Base-by-base conservation (phyloP, 2,888 invertebrate species). In the Mesorhabditis spiculigera region DNA sequence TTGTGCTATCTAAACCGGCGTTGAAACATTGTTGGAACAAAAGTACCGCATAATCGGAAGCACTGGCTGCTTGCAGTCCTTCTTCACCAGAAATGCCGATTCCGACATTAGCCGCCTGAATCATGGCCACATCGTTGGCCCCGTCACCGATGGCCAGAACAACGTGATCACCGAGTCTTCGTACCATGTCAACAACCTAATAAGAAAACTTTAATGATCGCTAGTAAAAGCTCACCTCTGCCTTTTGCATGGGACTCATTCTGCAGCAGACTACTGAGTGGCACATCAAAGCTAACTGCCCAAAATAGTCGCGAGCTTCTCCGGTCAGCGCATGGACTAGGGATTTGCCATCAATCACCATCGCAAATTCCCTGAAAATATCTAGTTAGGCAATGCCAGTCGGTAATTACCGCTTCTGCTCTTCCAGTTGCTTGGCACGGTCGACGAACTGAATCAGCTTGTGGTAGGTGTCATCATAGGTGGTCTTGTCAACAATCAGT, bases 21-120 rank as follows among this genome's bases (percentile, higher is more conserved):
- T 50, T n/a, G 8, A 13, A 50, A 50, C 8, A n/a, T 13, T 50
- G 8, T 50, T n/a, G 58, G n/a, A 50, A n/a, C 58, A 13, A 10
- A 50, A 10, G 8, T 50, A 50, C 58, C 79, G 97, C 93, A 89
- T 98, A 99, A 88, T 99, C 98, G 44, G 96, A 96, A 58, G 97
- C 96, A 87, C 95, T 96, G 4, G 96, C 95, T 5, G 98, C 98
- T 89, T 97, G 98, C 82, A 98, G 89, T n/a, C 98, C 97, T 89
- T 98, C 97, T 10, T 93, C 92, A 63, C 98, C 98, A 63, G 95
- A 95, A 86, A 98, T 97, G 76, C 91, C 98, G 72, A 98, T 92
- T 68, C 98, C 98, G 50, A 98, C 95, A 87, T 95, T 92, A 1
- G 98, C 97, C 85, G 96, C 94, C 87, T 93, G 93, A 78, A 95